Conservation (phyloP, 2,888 invertebrate species). For the Atethmia centrago region DNA sequence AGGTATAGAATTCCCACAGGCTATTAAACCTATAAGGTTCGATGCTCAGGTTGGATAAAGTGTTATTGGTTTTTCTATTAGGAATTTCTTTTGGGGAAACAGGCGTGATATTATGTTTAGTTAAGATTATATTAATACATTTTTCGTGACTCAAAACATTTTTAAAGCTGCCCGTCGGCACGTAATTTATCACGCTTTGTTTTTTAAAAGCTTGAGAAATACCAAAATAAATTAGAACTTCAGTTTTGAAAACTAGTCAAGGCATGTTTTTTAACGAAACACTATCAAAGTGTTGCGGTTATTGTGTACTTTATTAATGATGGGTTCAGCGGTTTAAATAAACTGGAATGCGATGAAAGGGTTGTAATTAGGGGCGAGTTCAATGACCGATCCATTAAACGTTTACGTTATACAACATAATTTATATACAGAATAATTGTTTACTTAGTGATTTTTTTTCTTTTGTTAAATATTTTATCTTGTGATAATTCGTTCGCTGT, state of each 20-base stretch:
- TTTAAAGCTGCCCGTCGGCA: neutral
- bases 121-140: neutral
- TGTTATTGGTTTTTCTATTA: neutral
- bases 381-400: constrained; percentile 26
- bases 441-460: neutral
- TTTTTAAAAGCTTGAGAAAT: constrained; percentile 29
- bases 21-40: neutral
- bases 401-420: constrained; percentile 1
- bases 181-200: constrained; percentile 26
- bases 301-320: constrained; percentile 41
- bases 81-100: no score
- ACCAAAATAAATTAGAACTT: constrained; percentile 6
- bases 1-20: neutral
- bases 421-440: constrained; percentile 3
- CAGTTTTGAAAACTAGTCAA: neutral
- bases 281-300: constrained; percentile 15
- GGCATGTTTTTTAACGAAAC: constrained; percentile 20
- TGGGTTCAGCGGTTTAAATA: constrained; percentile 30
- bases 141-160: neutral
- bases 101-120: neutral
- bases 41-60: no score
- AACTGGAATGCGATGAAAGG: constrained; percentile 35
- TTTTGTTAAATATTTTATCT: no score
- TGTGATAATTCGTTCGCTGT: neutral
- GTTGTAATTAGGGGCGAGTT: constrained; percentile 46